These are phyloP conservation scores for Falcunculus frontatus DNA, from an alignment of 2,113 vertebrate species.

Conservation along the genomic window DNA sequence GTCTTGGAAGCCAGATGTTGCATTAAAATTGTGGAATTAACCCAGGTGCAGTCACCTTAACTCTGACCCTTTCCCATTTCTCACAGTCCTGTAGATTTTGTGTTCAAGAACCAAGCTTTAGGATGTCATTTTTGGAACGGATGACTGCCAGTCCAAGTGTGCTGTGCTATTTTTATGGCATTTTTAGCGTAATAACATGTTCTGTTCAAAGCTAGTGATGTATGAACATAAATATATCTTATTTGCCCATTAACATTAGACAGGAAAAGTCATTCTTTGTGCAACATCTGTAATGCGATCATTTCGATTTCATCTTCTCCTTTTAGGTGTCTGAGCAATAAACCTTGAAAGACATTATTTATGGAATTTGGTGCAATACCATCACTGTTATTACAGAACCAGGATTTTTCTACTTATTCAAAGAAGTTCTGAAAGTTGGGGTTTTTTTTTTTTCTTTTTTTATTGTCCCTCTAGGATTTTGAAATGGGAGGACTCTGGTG, in stretches of 20 bases:
- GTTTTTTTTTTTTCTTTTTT: neutral
- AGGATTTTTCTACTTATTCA: neutral
- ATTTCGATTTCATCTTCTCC: constrained; percentile 10
- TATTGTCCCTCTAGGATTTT: neutral
- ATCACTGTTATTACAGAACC: neutral
- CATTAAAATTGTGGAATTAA: neutral
- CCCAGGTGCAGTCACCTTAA: neutral
- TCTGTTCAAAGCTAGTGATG: neutral
- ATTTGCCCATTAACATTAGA: neutral
- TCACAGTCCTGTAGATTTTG: neutral
- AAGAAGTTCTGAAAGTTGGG: neutral
- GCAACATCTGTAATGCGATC: neutral
- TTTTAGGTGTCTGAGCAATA: neutral
- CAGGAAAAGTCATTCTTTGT: neutral
- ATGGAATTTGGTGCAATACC: neutral
- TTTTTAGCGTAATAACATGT: neutral
- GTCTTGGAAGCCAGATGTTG: neutral
- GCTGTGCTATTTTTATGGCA: neutral
- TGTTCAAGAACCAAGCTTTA: neutral
- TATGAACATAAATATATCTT: constrained; percentile 13
- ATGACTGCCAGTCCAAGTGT: neutral
- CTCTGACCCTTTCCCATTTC: neutral
- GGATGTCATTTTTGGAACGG: neutral
- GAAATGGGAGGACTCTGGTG: neutral
- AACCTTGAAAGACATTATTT: neutral